Evolutionary conservation across 2,113 vertebrate species (phyloP).

Genomic region (Sinocyclocheilus anshuiensis): DNA sequence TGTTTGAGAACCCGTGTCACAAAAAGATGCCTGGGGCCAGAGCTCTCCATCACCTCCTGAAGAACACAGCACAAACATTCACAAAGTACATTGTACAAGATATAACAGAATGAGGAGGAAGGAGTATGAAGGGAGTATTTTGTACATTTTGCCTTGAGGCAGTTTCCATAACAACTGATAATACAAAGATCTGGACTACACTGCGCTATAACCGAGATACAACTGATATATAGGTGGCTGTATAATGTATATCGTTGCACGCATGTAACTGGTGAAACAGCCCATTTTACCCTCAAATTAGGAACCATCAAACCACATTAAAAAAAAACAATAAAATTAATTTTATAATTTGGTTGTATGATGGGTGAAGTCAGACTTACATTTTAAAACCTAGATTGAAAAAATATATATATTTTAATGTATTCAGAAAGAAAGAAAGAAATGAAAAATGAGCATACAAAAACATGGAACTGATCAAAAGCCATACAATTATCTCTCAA

Average conservation of each 20-base stretch:
- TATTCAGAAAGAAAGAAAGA: not conserved
- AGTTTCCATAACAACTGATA: constrained; percentile 58
- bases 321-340: not conserved
- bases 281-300: not conserved
- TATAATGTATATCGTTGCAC: not conserved
- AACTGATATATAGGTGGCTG: not conserved
- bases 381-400: not conserved
- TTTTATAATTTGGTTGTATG: not conserved
- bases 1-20: constrained; percentile 88
- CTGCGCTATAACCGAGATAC: not conserved
- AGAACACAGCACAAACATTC: constrained; percentile 27
- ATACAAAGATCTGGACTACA: not conserved
- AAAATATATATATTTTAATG: not conserved
- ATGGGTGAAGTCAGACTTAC: not conserved
- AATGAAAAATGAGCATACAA: not conserved
- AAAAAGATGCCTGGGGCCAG: constrained; percentile 79
- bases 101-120: constrained; percentile 18
- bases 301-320: not conserved
- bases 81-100: not conserved
- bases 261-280: not conserved
- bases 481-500: too few species aligned
- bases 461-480: not conserved
- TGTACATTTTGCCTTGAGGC: constrained; percentile 57
- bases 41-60: constrained; percentile 86
- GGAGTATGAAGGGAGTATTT: constrained; percentile 28